Evolutionary conservation across 2,113 vertebrate species (phyloP).

Genomic region (Alligator sinensis): DNA sequence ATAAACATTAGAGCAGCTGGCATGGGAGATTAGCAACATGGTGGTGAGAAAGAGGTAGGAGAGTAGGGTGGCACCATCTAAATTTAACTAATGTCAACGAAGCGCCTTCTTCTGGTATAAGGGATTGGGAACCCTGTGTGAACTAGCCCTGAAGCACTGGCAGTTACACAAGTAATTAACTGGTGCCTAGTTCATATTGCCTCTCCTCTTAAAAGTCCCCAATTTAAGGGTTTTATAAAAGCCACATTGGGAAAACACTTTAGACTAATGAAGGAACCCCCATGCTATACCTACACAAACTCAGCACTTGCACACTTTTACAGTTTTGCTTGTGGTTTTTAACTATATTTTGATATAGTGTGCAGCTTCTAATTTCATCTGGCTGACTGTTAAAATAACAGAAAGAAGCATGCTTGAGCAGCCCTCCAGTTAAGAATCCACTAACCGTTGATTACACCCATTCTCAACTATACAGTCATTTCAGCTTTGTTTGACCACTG

Average conservation of each 20-base stretch:
- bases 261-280: neutral
- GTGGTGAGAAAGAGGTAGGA: neutral
- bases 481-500: neutral
- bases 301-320: neutral
- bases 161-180: conserved; percentile 1
- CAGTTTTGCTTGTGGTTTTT: neutral
- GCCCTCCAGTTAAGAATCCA: neutral
- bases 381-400: neutral
- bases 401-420: neutral
- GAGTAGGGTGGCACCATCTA: conserved; percentile 4
- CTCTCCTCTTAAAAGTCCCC: neutral
- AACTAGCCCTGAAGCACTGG: neutral
- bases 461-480: neutral
- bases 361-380: conserved; percentile 34
- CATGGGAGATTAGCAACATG: conserved; percentile 24
- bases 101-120: conserved; percentile 32
- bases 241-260: neutral
- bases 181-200: conserved; percentile 16
- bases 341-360: neutral
- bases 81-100: conserved; percentile 51
- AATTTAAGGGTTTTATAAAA: neutral
- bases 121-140: conserved; percentile 18
- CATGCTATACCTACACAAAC: neutral
- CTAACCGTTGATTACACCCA: neutral
- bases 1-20: conserved; percentile 58